These are phyloP conservation scores for Leucophenga montana DNA, from an alignment of 2,888 invertebrate genomes.

Conservation along the genomic window DNA sequence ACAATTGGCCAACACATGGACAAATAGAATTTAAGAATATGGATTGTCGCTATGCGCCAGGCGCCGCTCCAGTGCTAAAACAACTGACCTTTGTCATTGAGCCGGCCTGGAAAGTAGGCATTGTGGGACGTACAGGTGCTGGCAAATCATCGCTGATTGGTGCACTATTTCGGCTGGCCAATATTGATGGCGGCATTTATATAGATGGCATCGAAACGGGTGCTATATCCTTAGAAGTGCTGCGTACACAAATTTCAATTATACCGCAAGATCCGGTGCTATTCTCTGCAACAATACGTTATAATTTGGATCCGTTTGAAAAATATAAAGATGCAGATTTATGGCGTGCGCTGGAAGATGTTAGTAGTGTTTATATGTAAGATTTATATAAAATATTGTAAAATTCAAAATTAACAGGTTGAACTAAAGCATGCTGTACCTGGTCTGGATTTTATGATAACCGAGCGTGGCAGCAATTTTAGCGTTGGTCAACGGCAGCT, in stretches of 20 bases:
- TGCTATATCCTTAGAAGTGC: constrained; percentile 73
- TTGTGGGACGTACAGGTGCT: constrained; percentile 88
- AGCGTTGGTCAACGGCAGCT: constrained; percentile 81
- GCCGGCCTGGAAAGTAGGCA: constrained; percentile 81
- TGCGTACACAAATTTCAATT: constrained; percentile 75
- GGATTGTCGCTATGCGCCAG: constrained; percentile 76
- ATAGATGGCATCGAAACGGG: constrained; percentile 80
- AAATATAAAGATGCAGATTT: constrained; percentile 66
- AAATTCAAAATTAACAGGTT: constrained; percentile 68
- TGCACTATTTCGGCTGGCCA: constrained; percentile 83
- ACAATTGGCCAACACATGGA: constrained; percentile 81
- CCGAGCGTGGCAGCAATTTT: constrained; percentile 77
- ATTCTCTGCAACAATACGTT: constrained; percentile 77
- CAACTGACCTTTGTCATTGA: constrained; percentile 80
- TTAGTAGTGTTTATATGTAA: constrained; percentile 76
- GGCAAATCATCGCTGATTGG: constrained; percentile 86
- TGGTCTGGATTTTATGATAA: constrained; percentile 75
- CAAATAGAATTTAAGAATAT: constrained; percentile 75
- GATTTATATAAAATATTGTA: constrained; percentile 75
- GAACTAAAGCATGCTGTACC: constrained; percentile 75
- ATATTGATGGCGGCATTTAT: constrained; percentile 79
- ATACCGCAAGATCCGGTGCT: constrained; percentile 77
- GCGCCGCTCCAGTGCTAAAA: constrained; percentile 80
- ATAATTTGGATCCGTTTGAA: constrained; percentile 78
- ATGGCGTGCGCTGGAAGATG: constrained; percentile 68